phyloP scores from a whole-genome alignment of 92 coral and sea anemone species.

The Desmophyllum pertusum region DNA sequence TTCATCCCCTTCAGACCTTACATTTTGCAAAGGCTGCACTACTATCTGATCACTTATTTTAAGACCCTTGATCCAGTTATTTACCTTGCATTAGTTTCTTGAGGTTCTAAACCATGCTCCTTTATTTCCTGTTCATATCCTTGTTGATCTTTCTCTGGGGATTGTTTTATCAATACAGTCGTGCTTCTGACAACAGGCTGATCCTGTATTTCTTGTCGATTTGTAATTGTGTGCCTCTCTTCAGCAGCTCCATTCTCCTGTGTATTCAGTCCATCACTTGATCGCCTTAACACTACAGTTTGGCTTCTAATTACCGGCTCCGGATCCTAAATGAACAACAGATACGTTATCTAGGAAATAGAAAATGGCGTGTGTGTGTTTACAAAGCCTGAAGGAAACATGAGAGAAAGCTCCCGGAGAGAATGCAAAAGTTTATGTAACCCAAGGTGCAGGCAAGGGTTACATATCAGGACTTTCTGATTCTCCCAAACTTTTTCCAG shows the following conservation, averaged over 20 bases:
- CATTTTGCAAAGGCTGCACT: too few relatives aligned
- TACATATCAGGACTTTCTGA: too few relatives aligned
- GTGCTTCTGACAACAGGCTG: constrained; percentile 71
- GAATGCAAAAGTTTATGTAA: too few relatives aligned
- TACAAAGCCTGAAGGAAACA: too few relatives aligned
- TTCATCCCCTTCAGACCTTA: too few relatives aligned
- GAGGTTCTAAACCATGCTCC: background rate
- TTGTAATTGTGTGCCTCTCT: background rate
- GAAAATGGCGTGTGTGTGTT: background rate
- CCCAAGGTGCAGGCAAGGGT: too few relatives aligned
- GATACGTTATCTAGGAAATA: background rate
- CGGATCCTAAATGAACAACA: constrained; percentile 21
- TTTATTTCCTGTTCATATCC: background rate
- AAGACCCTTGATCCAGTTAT: background rate
- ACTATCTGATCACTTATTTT: background rate
- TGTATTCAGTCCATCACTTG: constrained; percentile 48
- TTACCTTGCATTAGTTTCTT: constrained; percentile 9
- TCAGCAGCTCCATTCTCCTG: constrained; percentile 9
- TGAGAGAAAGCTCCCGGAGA: too few relatives aligned
- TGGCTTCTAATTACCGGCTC: constrained; percentile 78
- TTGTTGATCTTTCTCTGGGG: constrained; percentile 11
- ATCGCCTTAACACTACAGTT: constrained; percentile 69
- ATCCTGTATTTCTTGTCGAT: constrained; percentile 6
- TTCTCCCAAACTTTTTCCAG: too few relatives aligned
- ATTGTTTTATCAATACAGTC: constrained; percentile 62